Evolutionary conservation across 2,797 vertebrate genomes (phyloP).

Genomic region (Sebastes flavidus): DNA sequence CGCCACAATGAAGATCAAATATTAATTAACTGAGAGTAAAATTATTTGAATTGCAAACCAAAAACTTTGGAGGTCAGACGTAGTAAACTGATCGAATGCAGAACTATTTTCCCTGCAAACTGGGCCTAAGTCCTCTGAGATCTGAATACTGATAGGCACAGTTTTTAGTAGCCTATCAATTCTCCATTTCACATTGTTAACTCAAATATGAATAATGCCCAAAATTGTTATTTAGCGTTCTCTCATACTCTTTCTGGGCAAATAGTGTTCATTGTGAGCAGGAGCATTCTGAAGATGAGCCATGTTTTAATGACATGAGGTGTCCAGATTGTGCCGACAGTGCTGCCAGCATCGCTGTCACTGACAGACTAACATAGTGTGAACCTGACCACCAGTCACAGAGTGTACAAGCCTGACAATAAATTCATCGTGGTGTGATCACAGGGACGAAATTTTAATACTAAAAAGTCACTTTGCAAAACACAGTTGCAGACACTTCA

Average conservation of each 20-base stretch:
- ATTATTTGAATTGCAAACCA: not conserved
- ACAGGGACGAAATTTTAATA: not conserved
- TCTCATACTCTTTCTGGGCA: not conserved
- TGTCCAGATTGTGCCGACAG: conserved; percentile 41
- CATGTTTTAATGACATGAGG: conserved; percentile 29
- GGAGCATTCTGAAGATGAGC: conserved; percentile 20
- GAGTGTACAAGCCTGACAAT: conserved; percentile 15
- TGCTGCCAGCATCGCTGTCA: conserved; percentile 27
- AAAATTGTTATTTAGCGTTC: not conserved
- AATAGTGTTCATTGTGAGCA: not conserved
- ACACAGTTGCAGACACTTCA: not conserved
- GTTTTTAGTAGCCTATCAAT: not conserved
- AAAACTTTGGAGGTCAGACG: not conserved
- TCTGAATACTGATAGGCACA: not conserved
- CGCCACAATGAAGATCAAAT: not conserved
- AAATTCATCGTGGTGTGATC: not conserved
- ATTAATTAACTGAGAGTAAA: not conserved
- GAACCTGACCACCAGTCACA: conserved; percentile 36
- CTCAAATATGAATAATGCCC: not conserved
- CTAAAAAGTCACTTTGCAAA: not conserved
- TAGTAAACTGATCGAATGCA: not conserved
- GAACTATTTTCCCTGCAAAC: not conserved
- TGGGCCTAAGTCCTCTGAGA: not conserved
- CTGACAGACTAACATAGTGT: conserved; percentile 31
- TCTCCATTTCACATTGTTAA: not conserved